A percentile compares a stretch with the other conserved stretches of the same genome.
phyloP scores from a whole-genome alignment of 2,797 vertebrate genomes.

The Lacerta viridis region DNA sequence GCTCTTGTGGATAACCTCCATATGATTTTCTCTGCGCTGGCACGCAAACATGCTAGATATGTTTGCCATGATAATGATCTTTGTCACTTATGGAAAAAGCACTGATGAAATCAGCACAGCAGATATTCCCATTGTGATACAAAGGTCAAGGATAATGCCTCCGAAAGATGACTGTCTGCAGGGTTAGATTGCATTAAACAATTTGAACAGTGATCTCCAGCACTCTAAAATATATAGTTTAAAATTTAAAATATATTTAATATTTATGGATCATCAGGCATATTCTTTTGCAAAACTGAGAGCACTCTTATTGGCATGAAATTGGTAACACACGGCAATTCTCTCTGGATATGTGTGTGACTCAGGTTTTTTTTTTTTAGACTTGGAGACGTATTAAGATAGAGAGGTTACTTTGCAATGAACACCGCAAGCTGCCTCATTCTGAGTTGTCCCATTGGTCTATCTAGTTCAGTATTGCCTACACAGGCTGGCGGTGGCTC shows the following conservation, averaged over 20 bases:
- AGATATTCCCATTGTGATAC: background rate
- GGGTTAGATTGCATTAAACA: constrained; percentile 1
- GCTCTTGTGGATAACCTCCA: background rate
- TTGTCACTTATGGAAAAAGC: background rate
- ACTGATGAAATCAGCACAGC: accelerated
- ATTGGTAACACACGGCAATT: background rate
- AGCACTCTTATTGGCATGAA: background rate
- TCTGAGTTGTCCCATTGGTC: background rate
- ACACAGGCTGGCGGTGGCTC: background rate
- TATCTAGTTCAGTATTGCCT: background rate
- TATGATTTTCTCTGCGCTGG: accelerated
- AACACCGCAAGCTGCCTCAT: background rate
- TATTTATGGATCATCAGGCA: constrained; percentile 36
- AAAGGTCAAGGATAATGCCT: background rate
- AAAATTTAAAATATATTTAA: constrained; percentile 40
- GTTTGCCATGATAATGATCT: accelerated
- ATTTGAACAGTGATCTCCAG: background rate
- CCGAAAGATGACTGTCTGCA: background rate
- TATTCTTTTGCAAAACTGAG: background rate
- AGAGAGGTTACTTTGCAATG: background rate
- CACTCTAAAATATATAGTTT: background rate
- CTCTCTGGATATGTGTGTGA: background rate
- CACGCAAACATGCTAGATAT: background rate
- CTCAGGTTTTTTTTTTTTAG: background rate
- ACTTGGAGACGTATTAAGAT: background rate